Evolutionary conservation across 2,797 vertebrate species (phyloP).

Genomic region (Lycodopsis pacificus): DNA sequence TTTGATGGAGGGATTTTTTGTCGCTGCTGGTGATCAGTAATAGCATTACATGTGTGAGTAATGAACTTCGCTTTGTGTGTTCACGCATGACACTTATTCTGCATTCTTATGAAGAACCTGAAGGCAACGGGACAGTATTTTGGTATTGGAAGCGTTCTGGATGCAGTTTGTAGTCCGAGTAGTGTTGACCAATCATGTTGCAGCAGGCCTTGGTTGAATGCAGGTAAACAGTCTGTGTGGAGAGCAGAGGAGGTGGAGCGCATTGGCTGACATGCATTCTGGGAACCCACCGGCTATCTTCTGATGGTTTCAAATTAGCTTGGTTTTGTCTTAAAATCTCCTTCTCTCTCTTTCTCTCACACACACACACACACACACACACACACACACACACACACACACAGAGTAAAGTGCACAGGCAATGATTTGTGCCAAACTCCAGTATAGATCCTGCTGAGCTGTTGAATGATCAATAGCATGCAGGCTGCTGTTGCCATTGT

Average conservation of each 20-base stretch:
- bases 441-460: slow-evolving; percentile 26
- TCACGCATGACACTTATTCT: not conserved
- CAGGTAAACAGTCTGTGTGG: not conserved
- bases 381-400: not conserved
- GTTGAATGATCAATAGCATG: slow-evolving; percentile 38
- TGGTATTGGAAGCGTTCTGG: not conserved
- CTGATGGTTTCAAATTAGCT: not conserved
- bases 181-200: not conserved
- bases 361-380: not conserved
- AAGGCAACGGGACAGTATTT: not conserved
- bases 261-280: not conserved
- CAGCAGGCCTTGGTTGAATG: not conserved
- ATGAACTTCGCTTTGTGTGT: not conserved
- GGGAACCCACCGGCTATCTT: not conserved
- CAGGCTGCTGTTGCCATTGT: slow-evolving; percentile 23
- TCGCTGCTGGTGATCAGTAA: not conserved
- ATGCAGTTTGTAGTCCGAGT: not conserved
- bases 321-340: not conserved
- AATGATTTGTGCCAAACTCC: not conserved
- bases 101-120: not conserved
- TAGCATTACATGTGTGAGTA: not conserved
- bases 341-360: not conserved
- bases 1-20: not conserved
- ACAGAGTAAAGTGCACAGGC: not conserved
- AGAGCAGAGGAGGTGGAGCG: not conserved